Percentiles rank a stretch among this genome's conserved stretches.
Conservation (phyloP, 2,888 invertebrate genomes). For the Drosophila niveifrons region DNA sequence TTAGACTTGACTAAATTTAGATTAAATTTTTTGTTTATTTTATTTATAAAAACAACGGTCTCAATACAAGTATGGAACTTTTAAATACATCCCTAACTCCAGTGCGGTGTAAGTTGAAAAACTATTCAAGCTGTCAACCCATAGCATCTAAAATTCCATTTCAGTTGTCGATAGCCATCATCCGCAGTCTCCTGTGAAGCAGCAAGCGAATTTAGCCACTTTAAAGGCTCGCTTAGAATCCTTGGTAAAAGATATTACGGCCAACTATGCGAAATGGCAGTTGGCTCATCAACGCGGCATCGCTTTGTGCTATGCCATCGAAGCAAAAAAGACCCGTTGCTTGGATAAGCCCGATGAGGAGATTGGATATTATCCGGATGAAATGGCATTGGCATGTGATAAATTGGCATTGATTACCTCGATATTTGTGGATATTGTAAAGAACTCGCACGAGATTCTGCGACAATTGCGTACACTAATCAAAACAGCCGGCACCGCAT, state of each 20-base stretch:
- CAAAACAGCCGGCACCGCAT: slow-evolving; percentile 64
- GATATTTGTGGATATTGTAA: slow-evolving; percentile 80
- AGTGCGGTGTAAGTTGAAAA: slow-evolving; percentile 71
- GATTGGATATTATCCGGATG: slow-evolving; percentile 66
- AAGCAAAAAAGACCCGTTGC: slow-evolving; percentile 79
- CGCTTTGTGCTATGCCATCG: slow-evolving; percentile 80
- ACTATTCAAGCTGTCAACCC: too few species aligned
- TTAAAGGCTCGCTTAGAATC: slow-evolving; percentile 73
- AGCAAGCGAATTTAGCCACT: slow-evolving; percentile 63
- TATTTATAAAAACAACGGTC: background rate
- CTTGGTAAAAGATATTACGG: slow-evolving; percentile 67
- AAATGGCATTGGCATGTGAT: slow-evolving; percentile 72
- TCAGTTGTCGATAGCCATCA: slow-evolving; percentile 74
- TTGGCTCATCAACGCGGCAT: slow-evolving; percentile 82
- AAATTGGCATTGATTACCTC: slow-evolving; percentile 79
- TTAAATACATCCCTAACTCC: slow-evolving; percentile 68
- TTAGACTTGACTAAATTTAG: slow-evolving; percentile 4
- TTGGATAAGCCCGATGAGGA: slow-evolving; percentile 55
- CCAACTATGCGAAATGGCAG: slow-evolving; percentile 82
- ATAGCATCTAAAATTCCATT: background rate
- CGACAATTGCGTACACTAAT: slow-evolving; percentile 76
- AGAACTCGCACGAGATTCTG: slow-evolving; percentile 65
- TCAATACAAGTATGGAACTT: slow-evolving; percentile 16
- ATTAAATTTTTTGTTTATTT: background rate
- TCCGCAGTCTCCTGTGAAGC: slow-evolving; percentile 38